Evolutionary conservation across 2,888 invertebrate species (phyloP), one percentile per base, ranked within the genome.

Genomic region (Malacosoma neustria): DNA sequence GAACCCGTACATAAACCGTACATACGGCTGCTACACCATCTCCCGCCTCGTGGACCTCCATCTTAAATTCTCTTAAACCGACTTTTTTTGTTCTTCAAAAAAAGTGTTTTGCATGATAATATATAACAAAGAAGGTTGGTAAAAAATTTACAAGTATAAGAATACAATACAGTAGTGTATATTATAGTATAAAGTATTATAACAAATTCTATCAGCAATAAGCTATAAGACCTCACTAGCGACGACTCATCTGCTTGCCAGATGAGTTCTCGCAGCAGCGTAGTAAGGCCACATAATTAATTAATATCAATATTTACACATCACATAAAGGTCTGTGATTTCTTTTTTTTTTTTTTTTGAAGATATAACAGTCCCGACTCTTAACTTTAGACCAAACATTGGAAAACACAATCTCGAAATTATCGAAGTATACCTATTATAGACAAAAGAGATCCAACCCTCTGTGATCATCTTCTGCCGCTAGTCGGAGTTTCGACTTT

Each of bases 21-120:
- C n/a, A n/a, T 5, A 72, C 79, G 0, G 80, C 62, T 15, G 84
- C 76, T 34, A 81, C 82, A 15, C 84, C 84, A 46, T 84, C 84
- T 6, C 84, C 84, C 41, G 79, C 80, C 46, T 81, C 81, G 62
- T 81, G 72, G 43, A 81, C 70, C 48, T 85, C 84, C 84, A 85
- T 84, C 57, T 67, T 70, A 37, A 61, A 62, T 9, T 22, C 22
- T n/a, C n/a, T 42, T 39, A 12, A 49, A 53, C 52, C 48, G 51
- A 49, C 48, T 56, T 42, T 45, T 53, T 42, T 45, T 46, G 49
- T 54, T 37, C 43, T 43, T 45, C 40, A 42, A 43, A 37, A 46
- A 34, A 54, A 46, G 42, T 53, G 51, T 51, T 49, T 45, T 51
- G 55, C 54, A 49, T 63, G 70, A 70, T 71, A 58, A 61, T 71